These are phyloP conservation scores for Ornithorhynchus anatinus DNA, from an alignment of 2,113 vertebrate species.

Conservation along the genomic window DNA sequence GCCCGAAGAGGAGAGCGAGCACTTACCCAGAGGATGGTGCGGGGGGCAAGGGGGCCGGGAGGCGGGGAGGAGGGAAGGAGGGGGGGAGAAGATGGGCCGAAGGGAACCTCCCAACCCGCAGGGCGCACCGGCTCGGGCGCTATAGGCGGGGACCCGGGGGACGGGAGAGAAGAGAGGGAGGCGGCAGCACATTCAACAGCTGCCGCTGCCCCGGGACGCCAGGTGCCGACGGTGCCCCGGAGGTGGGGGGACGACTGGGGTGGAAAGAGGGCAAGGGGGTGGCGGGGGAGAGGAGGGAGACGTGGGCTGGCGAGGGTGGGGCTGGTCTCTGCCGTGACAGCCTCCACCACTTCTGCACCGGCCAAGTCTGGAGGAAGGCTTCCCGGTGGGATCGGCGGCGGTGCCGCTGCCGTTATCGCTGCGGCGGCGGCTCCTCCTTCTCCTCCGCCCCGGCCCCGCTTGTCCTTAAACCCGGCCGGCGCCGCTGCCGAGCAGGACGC, in stretches of 20 bases:
- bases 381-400: not conserved
- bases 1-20: not conserved
- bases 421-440: not conserved
- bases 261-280: not conserved
- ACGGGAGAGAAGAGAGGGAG: not conserved
- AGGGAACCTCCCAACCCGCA: conserved; percentile 1
- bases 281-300: too few species aligned
- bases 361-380: not conserved
- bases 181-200: conserved; percentile 7
- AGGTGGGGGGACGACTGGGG: not conserved
- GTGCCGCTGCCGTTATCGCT: not conserved
- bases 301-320: conserved; percentile 15
- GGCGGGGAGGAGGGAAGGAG: not conserved
- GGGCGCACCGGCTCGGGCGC: not conserved
- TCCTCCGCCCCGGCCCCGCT: too few species aligned
- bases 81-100: not conserved
- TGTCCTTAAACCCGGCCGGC: conserved; percentile 36
- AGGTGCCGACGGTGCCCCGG: not conserved
- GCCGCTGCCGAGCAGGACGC: not conserved
- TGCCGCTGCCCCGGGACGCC: not conserved
- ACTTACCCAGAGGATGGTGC: conserved; percentile 42
- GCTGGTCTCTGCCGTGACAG: not conserved
- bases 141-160: conserved; percentile 4
- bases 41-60: not conserved
- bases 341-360: not conserved